A percentile compares a stretch with the other conserved stretches of the same genome.
phyloP scores from a whole-genome alignment of 2,888 invertebrate genomes.

The Asteroscopus sphinx region DNA sequence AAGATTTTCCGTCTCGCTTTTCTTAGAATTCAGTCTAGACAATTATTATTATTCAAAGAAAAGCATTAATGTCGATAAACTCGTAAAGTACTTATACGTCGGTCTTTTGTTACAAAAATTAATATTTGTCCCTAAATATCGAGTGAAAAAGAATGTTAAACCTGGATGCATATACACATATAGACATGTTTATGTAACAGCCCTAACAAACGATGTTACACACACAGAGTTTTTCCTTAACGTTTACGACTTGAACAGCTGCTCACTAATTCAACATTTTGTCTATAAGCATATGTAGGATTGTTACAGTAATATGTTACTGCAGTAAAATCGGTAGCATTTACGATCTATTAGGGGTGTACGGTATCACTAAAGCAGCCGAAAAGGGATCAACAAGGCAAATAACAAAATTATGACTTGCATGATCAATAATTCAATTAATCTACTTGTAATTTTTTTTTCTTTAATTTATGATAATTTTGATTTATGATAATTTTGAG shows the following conservation, averaged over 20 bases:
- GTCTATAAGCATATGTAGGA: constrained; percentile 27
- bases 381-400: constrained; percentile 10
- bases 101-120: too few relatives aligned
- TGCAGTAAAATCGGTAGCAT: constrained; percentile 38
- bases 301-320: constrained; percentile 35
- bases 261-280: constrained; percentile 40
- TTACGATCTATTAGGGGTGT: constrained; percentile 25
- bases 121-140: too few relatives aligned
- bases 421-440: too few relatives aligned
- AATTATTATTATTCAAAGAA: too few relatives aligned
- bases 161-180: not conserved
- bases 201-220: constrained; percentile 11
- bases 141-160: not conserved
- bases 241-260: constrained; percentile 42
- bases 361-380: constrained; percentile 21
- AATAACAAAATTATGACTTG: not conserved
- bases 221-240: constrained; percentile 26
- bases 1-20: too few relatives aligned
- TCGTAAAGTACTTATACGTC: too few relatives aligned
- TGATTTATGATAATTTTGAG: too few relatives aligned
- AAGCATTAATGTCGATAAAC: too few relatives aligned
- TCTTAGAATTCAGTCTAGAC: too few relatives aligned
- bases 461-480: too few relatives aligned
- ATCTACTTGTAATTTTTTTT: too few relatives aligned
- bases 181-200: constrained; percentile 8